These are phyloP conservation scores for Echeneis naucrates DNA, from an alignment of 2,797 vertebrate species.

Conservation along the genomic window DNA sequence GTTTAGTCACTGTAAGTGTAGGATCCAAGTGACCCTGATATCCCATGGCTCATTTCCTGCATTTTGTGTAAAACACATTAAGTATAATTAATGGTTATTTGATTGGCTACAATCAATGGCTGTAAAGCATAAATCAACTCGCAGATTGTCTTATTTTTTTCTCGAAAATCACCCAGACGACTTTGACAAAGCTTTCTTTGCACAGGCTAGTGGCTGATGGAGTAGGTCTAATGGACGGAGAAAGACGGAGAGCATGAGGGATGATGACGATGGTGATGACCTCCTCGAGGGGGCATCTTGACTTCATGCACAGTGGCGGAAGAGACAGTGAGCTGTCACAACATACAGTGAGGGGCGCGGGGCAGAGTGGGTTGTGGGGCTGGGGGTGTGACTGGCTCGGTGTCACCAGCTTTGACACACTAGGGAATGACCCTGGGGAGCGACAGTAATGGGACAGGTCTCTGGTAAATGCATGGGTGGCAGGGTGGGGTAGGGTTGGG, in stretches of 20 bases:
- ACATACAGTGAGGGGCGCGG: conserved; percentile 34
- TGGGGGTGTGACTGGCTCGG: conserved; percentile 12
- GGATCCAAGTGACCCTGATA: not conserved
- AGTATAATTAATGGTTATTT: conserved; percentile 15
- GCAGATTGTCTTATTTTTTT: conserved; percentile 1
- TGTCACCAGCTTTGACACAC: conserved; percentile 67
- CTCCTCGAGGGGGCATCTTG: conserved; percentile 59
- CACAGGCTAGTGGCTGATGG: not conserved
- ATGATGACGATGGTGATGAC: conserved; percentile 42
- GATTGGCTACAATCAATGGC: conserved; percentile 24
- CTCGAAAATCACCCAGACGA: not conserved
- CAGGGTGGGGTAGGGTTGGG: not conserved
- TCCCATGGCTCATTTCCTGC: not conserved
- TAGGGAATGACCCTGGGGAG: conserved; percentile 62
- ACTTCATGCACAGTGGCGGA: conserved; percentile 67
- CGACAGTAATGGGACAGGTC: conserved; percentile 69
- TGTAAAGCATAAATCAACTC: conserved; percentile 7
- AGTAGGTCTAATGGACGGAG: conserved; percentile 33
- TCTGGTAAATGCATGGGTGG: conserved; percentile 28
- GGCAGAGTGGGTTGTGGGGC: too few species aligned
- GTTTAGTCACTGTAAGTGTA: not conserved
- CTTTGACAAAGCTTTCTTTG: conserved; percentile 25
- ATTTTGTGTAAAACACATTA: not conserved
- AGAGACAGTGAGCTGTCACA: conserved; percentile 70
- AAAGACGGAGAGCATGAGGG: conserved; percentile 16